Base-by-base conservation (phyloP, 1,140 invertebrate species). In the Phocides pigmalion region DNA sequence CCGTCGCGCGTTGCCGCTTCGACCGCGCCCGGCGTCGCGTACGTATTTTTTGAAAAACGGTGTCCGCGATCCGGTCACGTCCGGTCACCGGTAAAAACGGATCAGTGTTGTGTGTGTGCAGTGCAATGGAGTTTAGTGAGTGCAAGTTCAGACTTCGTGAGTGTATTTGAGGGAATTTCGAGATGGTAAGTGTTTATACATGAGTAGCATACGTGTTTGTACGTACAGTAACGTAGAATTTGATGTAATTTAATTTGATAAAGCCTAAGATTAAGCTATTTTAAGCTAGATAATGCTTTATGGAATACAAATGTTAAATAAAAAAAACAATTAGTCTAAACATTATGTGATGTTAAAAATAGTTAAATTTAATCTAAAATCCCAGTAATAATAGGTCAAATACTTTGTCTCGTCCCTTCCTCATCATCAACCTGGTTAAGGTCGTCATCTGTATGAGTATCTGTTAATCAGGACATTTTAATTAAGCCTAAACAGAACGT, bases 1-100 rank as follows among this genome's bases (percentile, higher is more conserved):
- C 68, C 74, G 79, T 66, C 53, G 72, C 65, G 72, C 66, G 70
- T 76, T 72, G 84, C 76, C 80, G 87, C 73, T 75, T 64, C 63
- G 75, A 66, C 79, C 74, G 75, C 79, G 73, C 74, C 77, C 69
- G 66, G 25, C 4, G 22, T 50, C 28, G 46, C 35, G 39, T 56
- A 28, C 37, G 39, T 25, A 35, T 20, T 15, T 39, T 53, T 49
- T 61, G 37, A 63, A 59, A 67, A 72, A 17, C 17, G 15, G 56
- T 49, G 49, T 3, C 54, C 32, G 37, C 20, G 20, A 67, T 66
- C 46, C 15, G 50, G 46, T 62, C 44, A 17, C 64, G 56, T 66
- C 51, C 50, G 25, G 25, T 37, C 8, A 46, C 25, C 41, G 39
- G 50, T 46, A 25, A 28, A 25, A 68, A 49, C 39, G 66, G 69